These are phyloP conservation scores for Aphis gossypii DNA, from an alignment of 1,140 invertebrate genomes.

Conservation along the genomic window DNA sequence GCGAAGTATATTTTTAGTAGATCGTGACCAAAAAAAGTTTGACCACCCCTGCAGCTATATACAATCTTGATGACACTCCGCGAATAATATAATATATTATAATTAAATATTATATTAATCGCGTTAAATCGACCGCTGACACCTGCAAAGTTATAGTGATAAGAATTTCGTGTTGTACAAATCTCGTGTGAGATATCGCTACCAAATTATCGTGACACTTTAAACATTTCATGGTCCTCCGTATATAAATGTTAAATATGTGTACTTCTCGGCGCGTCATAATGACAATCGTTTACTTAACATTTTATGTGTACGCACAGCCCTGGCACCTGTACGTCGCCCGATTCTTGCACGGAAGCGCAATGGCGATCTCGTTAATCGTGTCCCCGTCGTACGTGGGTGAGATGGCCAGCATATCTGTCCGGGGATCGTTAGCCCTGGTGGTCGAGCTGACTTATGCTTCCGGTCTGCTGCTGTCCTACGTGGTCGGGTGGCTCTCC, in stretches of 20 bases:
- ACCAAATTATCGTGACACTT: background rate
- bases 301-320: background rate
- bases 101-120: background rate
- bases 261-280: background rate
- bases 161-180: background rate
- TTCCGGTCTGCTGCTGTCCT: constrained; percentile 80
- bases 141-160: background rate
- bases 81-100: background rate
- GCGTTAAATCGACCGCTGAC: background rate
- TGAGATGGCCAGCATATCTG: constrained; percentile 71
- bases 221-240: background rate
- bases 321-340: constrained; percentile 68
- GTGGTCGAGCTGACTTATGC: constrained; percentile 81
- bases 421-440: constrained; percentile 68
- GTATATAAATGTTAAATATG: background rate
- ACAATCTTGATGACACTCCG: background rate
- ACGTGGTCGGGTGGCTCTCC: constrained; percentile 77
- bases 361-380: constrained; percentile 77
- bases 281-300: background rate
- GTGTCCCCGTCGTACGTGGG: constrained; percentile 85
- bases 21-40: too few relatives aligned
- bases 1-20: too few relatives aligned
- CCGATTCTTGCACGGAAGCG: constrained; percentile 68
- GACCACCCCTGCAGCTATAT: too few relatives aligned
- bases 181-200: background rate